Base-by-base conservation (phyloP, 2,888 invertebrate species). In the Cephus rjabovi region DNA sequence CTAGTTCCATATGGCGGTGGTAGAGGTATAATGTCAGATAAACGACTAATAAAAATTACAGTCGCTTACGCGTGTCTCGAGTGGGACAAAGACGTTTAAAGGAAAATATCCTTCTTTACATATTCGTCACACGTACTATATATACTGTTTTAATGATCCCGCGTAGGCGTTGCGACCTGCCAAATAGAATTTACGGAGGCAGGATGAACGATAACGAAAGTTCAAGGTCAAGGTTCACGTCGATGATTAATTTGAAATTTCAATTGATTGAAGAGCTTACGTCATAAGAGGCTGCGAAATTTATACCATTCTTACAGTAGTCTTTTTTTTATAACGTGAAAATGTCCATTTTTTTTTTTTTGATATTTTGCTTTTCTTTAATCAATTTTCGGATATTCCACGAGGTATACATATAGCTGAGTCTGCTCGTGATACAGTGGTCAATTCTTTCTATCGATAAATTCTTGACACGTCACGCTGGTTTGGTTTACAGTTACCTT, bases 381-480 rank as follows among this genome's bases (percentile, higher is more conserved):
- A 56, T 56, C 56, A 23, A 23, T 23, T 23, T 9, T 23, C 1
- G 23, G 15, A 23, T 6, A 23, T 56, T 56, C 23, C 9, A 40
- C 1, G 56, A 23, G 56, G 9, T 56, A 56, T 23, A 9, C 23
- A 9, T 56, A 23, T 6, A 23, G 23, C 23, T 56, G 2, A 56
- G 23, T 23, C 23, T 56, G 56, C 9, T 56, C 1, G 23, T 23
- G 56, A 56, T 40, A 2, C 15, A 40, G 40, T 15, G 40, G 15
- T 15, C 15, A 40, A 40, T 56, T 56, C 23, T 56, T 56, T 23
- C 56, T 56, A 9, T 56, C 11, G 31, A 23, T 34, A 71, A 71
- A 71, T 71, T 71, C 71, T 34, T 15, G 71, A 71, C 31, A 34
- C 71, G 71, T 33, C 71, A 71, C 71, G 71, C 33, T 71, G 71